Base-by-base conservation (phyloP, 2,113 vertebrate genomes). In the Hippopotamus amphibius region DNA sequence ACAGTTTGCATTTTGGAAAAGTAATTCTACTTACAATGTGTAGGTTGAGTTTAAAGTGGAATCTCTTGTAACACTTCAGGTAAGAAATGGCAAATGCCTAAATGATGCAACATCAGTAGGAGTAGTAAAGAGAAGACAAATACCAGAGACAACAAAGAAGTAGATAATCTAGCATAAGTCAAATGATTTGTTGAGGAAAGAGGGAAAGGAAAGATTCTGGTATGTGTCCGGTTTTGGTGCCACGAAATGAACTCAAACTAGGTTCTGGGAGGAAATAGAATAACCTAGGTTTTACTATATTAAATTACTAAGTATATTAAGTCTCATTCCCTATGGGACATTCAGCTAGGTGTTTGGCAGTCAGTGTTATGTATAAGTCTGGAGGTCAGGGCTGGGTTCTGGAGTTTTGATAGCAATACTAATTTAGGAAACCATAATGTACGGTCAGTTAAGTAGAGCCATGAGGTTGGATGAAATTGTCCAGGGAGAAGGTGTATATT, bases 1-100 rank as follows among this genome's bases (percentile, higher is more conserved):
- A 84, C n/a, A 22, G 85, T 61, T 84, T 93, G 69, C 50, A 37
- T 95, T 94, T 94, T 76, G 43, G 59, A 76, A 92, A 93, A 94
- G 55, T 57, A 72, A 92, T 43, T 80, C 68, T 82, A 30, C 41
- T 37, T 80, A n/a, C 21, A 74, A 76, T 4, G 59, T 22, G 9
- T 14, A 66, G 14, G 3, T 41, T 89, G 55, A 79, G 37, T 92
- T 82, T 19, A 82, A 91, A 85, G 30, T 66, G 24, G 5, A 80
- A 69, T 77, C 61, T 96, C 17, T 57, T 77, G 13, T 3, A 63
- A 57, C 28, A 81, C 22, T 69, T 50, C 30, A 74, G 41, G 65
- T 77, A 77, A 87, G 63, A 87, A 53, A 79, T 7, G 2, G n/a
- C 3, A 33, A 96, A 33, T 84, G n/a, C 43, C 30, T 59, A 24